Evolutionary conservation across 2,113 vertebrate genomes (phyloP).

Genomic region (Corvus moneduloides): DNA sequence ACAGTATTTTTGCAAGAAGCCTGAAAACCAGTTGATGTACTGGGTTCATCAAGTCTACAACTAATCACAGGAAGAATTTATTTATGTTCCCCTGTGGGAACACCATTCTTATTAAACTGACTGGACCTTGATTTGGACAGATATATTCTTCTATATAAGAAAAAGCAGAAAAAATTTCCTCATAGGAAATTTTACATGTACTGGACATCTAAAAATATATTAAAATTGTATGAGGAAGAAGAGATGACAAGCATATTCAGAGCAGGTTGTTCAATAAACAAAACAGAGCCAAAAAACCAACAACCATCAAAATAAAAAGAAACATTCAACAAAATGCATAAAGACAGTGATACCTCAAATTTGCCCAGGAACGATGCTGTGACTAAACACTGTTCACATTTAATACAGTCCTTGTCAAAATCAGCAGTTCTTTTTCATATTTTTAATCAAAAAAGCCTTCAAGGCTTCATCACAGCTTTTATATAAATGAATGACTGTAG

Average conservation of each 20-base stretch:
- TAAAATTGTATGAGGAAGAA: background rate
- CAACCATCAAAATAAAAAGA: background rate
- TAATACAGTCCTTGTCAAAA: background rate
- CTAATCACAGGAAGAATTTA: background rate
- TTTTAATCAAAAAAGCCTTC: background rate
- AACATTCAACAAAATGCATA: background rate
- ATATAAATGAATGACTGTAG: background rate
- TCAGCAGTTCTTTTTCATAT: background rate
- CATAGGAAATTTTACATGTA: background rate
- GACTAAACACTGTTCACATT: background rate
- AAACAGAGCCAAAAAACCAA: background rate
- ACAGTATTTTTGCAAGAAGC: background rate
- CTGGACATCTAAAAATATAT: background rate
- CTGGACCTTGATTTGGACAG: background rate
- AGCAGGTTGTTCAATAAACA: background rate
- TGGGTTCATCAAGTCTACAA: background rate
- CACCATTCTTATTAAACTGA: background rate
- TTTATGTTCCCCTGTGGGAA: background rate
- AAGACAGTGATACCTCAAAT: background rate
- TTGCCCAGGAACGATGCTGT: background rate
- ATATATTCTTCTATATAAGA: background rate
- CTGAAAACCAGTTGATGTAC: background rate
- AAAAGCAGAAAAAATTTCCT: background rate
- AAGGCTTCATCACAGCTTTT: background rate
- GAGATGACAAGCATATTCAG: background rate